Evolutionary conservation across 2,113 vertebrate genomes (phyloP).

Genomic region (Clarias macrocephalus): DNA sequence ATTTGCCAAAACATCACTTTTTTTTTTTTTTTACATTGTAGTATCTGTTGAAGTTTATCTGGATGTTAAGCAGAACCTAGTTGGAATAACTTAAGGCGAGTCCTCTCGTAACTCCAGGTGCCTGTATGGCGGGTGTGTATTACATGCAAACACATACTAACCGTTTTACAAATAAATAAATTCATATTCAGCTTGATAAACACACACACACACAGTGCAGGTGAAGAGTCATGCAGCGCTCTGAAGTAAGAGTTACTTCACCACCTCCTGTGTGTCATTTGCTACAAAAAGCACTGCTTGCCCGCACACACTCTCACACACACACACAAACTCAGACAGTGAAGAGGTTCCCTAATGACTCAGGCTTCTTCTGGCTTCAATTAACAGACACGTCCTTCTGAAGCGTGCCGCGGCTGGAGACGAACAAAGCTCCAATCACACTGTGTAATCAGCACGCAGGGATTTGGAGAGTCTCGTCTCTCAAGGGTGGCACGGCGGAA

Average conservation of each 20-base stretch:
- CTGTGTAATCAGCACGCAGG: constrained; percentile 41
- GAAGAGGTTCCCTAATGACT: constrained; percentile 30
- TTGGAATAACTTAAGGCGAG: too few relatives aligned
- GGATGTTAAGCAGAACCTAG: too few relatives aligned
- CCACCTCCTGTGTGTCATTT: not conserved
- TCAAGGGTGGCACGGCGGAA: constrained; percentile 39
- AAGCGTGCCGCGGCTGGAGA: constrained; percentile 12
- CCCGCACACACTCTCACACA: not conserved
- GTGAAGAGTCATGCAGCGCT: not conserved
- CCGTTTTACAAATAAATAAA: not conserved
- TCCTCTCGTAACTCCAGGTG: too few relatives aligned
- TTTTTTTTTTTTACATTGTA: too few relatives aligned
- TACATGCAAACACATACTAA: not conserved
- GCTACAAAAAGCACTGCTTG: not conserved
- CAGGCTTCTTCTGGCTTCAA: constrained; percentile 22
- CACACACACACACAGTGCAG: not conserved
- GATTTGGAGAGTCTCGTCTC: constrained; percentile 43
- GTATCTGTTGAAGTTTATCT: too few relatives aligned
- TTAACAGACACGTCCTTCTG: constrained; percentile 33
- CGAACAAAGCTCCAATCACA: constrained; percentile 46
- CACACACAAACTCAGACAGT: not conserved
- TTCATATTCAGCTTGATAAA: not conserved
- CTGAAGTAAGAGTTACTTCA: not conserved
- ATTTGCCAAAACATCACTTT: too few relatives aligned
- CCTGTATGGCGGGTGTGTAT: too few relatives aligned